Percentiles rank a stretch among this genome's conserved stretches.
Evolutionary conservation across 2,888 invertebrate species (phyloP).

Genomic region (Phoronis australis): DNA sequence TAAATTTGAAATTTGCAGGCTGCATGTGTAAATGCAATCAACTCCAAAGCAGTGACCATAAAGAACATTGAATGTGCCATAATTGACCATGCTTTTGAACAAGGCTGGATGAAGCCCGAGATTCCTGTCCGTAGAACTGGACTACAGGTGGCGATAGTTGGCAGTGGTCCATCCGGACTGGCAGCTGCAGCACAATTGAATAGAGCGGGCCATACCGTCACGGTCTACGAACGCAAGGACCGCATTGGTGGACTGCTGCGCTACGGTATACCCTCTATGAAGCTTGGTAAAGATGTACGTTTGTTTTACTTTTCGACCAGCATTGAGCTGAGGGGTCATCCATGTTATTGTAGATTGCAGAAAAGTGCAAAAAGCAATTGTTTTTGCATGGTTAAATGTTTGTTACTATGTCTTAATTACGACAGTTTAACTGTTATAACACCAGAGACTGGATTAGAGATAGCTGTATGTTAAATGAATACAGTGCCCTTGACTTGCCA

Average conservation of each 20-base stretch:
- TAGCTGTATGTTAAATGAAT: too few species aligned
- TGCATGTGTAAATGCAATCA: slow-evolving; percentile 93
- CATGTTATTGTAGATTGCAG: too few species aligned
- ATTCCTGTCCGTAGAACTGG: slow-evolving; percentile 71
- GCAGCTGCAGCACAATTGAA: slow-evolving; percentile 95
- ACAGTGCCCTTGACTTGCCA: too few species aligned
- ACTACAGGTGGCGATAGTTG: slow-evolving; percentile 81
- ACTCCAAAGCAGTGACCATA: slow-evolving; percentile 94
- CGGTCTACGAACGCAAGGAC: slow-evolving; percentile 95
- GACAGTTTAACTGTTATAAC: too few species aligned
- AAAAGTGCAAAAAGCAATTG: too few species aligned
- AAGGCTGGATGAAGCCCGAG: slow-evolving; percentile 87
- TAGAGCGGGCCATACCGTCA: slow-evolving; percentile 91
- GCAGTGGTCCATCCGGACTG: slow-evolving; percentile 86
- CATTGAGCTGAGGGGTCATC: too few species aligned
- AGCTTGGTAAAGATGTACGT: slow-evolving; percentile 80
- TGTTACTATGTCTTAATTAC: too few species aligned
- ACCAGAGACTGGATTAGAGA: too few species aligned
- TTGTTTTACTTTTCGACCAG: too few species aligned
- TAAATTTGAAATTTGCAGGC: slow-evolving; percentile 63
- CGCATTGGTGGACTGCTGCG: slow-evolving; percentile 88
- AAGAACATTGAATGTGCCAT: slow-evolving; percentile 99
- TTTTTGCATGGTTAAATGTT: too few species aligned
- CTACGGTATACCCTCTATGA: slow-evolving; percentile 99
- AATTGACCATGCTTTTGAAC: slow-evolving; percentile 95